Conservation (phyloP, 2,888 invertebrate species). For the Drosophila subsilvestris region DNA sequence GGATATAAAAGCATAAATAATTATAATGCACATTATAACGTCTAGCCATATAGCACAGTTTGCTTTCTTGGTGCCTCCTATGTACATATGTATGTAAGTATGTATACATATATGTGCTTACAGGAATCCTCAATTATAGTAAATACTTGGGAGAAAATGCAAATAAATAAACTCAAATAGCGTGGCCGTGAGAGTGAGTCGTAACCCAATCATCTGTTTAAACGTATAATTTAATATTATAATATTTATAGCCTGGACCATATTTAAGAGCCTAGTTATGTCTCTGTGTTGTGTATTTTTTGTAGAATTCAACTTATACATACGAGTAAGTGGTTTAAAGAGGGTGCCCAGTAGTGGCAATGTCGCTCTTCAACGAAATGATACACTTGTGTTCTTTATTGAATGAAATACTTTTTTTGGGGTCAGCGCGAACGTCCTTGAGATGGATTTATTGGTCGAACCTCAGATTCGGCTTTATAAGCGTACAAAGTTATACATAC, state of each 20-base stretch:
- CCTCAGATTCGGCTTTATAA: too few species aligned
- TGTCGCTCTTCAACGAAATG: too few species aligned
- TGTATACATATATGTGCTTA: constrained; percentile 25
- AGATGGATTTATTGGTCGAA: neutral
- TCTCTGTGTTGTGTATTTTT: too few species aligned
- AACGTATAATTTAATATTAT: neutral
- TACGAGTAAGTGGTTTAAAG: too few species aligned
- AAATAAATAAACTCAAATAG: constrained; percentile 20
- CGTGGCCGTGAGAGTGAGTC: constrained; percentile 23
- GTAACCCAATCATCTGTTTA: neutral
- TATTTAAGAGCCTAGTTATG: too few species aligned
- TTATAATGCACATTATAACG: constrained; percentile 72
- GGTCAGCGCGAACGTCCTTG: neutral
- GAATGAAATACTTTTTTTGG: neutral
- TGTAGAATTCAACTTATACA: too few species aligned
- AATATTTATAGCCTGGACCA: too few species aligned
- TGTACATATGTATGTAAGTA: too few species aligned
- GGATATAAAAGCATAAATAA: constrained; percentile 39
- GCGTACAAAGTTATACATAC: neutral
- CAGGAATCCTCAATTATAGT: constrained; percentile 36
- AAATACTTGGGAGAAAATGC: constrained; percentile 33
- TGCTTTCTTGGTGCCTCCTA: constrained; percentile 10
- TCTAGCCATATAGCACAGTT: constrained; percentile 60
- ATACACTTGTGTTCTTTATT: too few species aligned
- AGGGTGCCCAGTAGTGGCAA: too few species aligned